Conservation (phyloP, 2,797 vertebrate genomes). For the Esox masquinongy region DNA sequence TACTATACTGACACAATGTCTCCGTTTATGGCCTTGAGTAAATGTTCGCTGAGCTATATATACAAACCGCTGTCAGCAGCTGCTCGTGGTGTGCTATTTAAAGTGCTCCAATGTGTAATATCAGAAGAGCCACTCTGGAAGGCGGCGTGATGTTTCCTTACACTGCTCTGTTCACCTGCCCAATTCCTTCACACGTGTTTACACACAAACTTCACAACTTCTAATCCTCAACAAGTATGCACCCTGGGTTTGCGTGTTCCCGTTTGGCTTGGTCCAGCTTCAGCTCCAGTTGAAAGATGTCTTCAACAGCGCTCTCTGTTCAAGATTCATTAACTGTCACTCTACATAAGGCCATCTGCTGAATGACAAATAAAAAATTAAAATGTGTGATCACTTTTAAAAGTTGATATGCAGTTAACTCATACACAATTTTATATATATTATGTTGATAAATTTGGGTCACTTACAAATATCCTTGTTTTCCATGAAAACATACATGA, state of each 20-base stretch:
- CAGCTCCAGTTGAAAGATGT: not conserved
- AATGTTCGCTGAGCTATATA: not conserved
- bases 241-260: not conserved
- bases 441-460: no score
- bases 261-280: not conserved
- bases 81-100: constrained; percentile 65
- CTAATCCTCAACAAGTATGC: constrained; percentile 40
- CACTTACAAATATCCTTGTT: no score
- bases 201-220: constrained; percentile 49
- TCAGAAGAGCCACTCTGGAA: constrained; percentile 54
- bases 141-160: constrained; percentile 59
- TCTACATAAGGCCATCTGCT: no score
- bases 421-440: not conserved
- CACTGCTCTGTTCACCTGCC: constrained; percentile 55
- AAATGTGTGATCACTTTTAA: no score
- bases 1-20: not conserved
- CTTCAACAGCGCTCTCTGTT: not conserved
- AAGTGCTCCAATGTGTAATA: constrained; percentile 63
- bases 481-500: no score
- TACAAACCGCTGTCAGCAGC: constrained; percentile 24
- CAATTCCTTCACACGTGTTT: constrained; percentile 54
- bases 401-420: not conserved
- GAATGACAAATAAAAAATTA: no score
- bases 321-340: not conserved
- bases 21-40: not conserved